phyloP scores from a whole-genome alignment of 2,113 vertebrate species.

The Propithecus coquereli region DNA sequence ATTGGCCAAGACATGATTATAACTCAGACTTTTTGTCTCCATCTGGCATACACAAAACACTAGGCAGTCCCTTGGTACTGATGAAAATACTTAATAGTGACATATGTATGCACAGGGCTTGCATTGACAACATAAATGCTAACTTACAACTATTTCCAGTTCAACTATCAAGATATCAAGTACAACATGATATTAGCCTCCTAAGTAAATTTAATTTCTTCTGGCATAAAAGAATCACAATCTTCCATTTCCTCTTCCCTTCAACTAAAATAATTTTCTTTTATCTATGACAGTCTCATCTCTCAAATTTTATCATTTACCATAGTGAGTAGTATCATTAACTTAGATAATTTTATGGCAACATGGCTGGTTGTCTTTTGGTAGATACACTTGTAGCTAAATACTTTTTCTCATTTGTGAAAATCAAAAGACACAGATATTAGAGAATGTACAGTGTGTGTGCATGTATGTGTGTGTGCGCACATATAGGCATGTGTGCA shows the following conservation, averaged over 20 bases:
- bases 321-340: neutral
- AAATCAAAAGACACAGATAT: constrained; percentile 17
- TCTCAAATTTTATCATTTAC: constrained; percentile 41
- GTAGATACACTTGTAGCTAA: neutral
- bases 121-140: constrained; percentile 47
- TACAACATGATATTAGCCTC: neutral
- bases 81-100: constrained; percentile 41
- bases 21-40: neutral
- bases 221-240: constrained; percentile 32
- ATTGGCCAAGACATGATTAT: neutral
- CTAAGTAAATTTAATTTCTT: constrained; percentile 50
- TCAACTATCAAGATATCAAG: constrained; percentile 54
- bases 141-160: constrained; percentile 49
- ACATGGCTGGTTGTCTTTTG: neutral
- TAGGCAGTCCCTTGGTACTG: neutral
- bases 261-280: constrained; percentile 44
- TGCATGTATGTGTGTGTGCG: neutral
- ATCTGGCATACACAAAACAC: neutral
- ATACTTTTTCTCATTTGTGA: neutral
- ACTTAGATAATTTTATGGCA: constrained; percentile 21
- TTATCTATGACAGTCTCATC: constrained; percentile 7
- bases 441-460: neutral
- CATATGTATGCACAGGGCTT: neutral
- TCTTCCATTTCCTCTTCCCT: neutral
- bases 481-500: neutral